These are phyloP conservation scores for Pteropus alecto DNA, from an alignment of 2,113 vertebrate species.

Conservation along the genomic window DNA sequence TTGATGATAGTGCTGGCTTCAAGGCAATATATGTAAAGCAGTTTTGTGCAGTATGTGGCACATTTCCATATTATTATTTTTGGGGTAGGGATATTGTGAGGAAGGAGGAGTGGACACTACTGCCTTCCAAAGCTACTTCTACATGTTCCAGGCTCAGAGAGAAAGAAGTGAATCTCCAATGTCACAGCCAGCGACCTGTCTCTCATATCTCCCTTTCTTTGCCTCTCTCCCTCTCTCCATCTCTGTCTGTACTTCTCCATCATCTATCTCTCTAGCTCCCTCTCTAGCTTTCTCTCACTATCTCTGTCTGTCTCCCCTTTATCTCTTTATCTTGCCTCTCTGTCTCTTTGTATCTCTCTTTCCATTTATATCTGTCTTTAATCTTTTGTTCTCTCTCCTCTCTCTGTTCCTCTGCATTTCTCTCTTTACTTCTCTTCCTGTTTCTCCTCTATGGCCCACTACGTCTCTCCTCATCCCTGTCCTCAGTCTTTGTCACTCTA, in stretches of 20 bases:
- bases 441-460: neutral
- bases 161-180: neutral
- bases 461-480: neutral
- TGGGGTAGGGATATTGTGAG: neutral
- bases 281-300: neutral
- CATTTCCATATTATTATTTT: neutral
- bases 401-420: neutral
- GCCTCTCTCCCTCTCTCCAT: neutral
- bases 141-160: neutral
- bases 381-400: neutral
- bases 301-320: neutral
- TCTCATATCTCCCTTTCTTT: neutral
- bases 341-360: neutral
- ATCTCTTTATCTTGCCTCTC: neutral
- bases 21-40: rapidly evolving
- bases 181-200: neutral
- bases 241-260: neutral
- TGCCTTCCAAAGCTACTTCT: neutral
- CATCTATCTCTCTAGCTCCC: neutral
- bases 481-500: neutral
- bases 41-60: neutral
- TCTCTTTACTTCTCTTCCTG: neutral
- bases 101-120: neutral
- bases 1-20: neutral
- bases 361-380: neutral